Evolutionary conservation across 1,140 invertebrate genomes (phyloP).

Genomic region (Meloidogyne exigua): DNA sequence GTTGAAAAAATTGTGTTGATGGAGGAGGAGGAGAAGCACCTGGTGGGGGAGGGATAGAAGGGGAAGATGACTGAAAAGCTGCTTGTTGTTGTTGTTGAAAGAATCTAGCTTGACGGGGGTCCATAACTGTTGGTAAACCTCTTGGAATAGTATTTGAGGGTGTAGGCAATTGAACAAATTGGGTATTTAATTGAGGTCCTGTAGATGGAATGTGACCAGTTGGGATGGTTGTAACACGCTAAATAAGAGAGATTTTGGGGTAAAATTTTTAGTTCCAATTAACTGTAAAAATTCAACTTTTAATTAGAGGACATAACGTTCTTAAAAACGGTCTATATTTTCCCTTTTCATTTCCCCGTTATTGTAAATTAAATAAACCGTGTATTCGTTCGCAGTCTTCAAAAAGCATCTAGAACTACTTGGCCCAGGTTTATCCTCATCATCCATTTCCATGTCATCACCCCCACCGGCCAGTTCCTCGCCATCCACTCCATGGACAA

Average conservation of each 20-base stretch:
- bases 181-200: background rate
- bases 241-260: background rate
- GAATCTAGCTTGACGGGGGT: constrained; percentile 21
- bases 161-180: background rate
- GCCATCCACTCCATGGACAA: constrained; percentile 31
- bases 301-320: too few relatives aligned
- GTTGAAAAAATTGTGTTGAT: background rate
- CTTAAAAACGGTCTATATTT: too few relatives aligned
- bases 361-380: constrained; percentile 25
- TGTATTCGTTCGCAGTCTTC: constrained; percentile 37
- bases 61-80: background rate
- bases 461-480: constrained; percentile 15
- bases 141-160: background rate
- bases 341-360: background rate
- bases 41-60: constrained; percentile 22
- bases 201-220: background rate
- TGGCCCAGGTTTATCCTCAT: constrained; percentile 48
- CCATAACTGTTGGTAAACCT: background rate
- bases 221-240: background rate
- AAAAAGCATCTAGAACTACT: constrained; percentile 20
- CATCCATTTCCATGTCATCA: constrained; percentile 58
- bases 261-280: too few relatives aligned
- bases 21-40: constrained; percentile 25
- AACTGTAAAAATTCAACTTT: too few relatives aligned
- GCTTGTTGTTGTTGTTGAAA: constrained; percentile 18